Evolutionary conservation across 1,140 invertebrate species (phyloP).

Genomic region (Ganaspis sp.): DNA sequence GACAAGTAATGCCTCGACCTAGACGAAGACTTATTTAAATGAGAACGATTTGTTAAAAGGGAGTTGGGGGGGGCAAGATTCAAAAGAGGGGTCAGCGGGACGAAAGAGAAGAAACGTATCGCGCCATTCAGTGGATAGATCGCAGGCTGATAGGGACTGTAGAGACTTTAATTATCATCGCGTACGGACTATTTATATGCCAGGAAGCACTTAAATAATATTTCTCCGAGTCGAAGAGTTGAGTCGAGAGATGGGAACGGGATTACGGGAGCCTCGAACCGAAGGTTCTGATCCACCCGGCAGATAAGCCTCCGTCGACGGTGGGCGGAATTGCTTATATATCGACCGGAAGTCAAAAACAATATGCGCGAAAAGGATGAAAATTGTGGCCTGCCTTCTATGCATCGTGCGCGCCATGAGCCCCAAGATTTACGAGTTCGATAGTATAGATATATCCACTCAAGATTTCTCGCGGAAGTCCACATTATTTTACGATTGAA

Average conservation of each 20-base stretch:
- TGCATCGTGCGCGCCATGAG: conserved; percentile 29
- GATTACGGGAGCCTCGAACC: conserved; percentile 63
- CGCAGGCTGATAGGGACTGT: conserved; percentile 50
- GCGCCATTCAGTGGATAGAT: conserved; percentile 58
- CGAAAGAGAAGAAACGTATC: conserved; percentile 50
- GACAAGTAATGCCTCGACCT: conserved; percentile 10
- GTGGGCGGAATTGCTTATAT: conserved; percentile 67
- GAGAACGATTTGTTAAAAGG: conserved; percentile 41
- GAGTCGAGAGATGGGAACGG: conserved; percentile 61
- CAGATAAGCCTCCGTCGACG: conserved; percentile 60
- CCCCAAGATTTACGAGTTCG: not conserved
- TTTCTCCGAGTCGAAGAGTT: conserved; percentile 66
- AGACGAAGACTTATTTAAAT: conserved; percentile 57
- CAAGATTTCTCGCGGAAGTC: not conserved
- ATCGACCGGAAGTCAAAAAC: conserved; percentile 74
- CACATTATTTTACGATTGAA: conserved; percentile 8
- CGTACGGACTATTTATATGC: conserved; percentile 74
- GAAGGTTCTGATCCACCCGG: conserved; percentile 67
- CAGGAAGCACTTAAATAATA: conserved; percentile 77
- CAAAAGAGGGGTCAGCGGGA: conserved; percentile 27
- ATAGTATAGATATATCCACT: conserved; percentile 17
- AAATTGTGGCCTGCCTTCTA: conserved; percentile 48
- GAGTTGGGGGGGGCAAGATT: no score
- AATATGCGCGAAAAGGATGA: conserved; percentile 68
- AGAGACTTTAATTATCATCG: conserved; percentile 75